These are phyloP conservation scores for Epistrophe eligans DNA, from an alignment of 2,888 invertebrate species.

Conservation along the genomic window DNA sequence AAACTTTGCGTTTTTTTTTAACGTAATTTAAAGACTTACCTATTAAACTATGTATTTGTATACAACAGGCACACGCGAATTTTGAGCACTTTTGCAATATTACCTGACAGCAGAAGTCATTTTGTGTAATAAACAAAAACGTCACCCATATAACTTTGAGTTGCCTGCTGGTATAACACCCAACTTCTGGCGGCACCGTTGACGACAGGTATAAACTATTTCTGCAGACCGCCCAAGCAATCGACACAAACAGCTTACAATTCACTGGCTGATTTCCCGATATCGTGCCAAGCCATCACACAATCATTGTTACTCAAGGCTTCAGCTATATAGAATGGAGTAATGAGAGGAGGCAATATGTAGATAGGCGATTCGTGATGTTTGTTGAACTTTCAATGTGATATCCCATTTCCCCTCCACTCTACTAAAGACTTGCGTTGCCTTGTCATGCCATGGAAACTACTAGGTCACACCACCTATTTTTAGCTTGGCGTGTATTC, in stretches of 20 bases:
- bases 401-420: neutral
- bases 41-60: neutral
- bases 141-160: conserved; percentile 32
- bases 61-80: conserved; percentile 52
- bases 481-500: conserved; percentile 4
- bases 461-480: conserved; percentile 2
- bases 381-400: conserved; percentile 1
- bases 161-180: conserved; percentile 24
- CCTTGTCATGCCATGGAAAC: neutral
- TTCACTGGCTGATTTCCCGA: conserved; percentile 53
- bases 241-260: conserved; percentile 57
- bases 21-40: conserved; percentile 60
- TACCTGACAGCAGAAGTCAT: conserved; percentile 53
- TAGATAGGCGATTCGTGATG: neutral
- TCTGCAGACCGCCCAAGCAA: conserved; percentile 51
- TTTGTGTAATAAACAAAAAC: conserved; percentile 70
- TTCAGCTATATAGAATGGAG: neutral
- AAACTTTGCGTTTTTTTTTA: conserved; percentile 49
- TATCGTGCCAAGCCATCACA: conserved; percentile 72
- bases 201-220: conserved; percentile 67
- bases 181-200: conserved; percentile 34
- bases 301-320: conserved; percentile 62
- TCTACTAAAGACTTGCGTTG: too few relatives aligned
- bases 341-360: neutral
- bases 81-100: conserved; percentile 59